Evolutionary conservation across 2,888 invertebrate species (phyloP), one percentile per base, ranked within the genome.

Genomic region (Cataglyphis livida): DNA sequence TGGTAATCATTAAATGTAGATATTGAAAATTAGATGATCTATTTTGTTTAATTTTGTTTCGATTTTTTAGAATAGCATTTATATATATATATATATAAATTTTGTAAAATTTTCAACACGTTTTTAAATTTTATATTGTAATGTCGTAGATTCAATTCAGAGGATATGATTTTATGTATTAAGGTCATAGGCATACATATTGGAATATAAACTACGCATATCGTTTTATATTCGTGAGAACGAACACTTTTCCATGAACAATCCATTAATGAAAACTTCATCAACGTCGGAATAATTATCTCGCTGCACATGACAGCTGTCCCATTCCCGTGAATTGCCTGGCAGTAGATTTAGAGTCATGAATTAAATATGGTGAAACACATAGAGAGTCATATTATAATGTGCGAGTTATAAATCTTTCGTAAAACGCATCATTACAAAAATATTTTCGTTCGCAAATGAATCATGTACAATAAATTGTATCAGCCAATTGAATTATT

Each of bases 231-330:
- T 88, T 88, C 84, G 81, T 81, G 70, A 78, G 18, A 73, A 21
- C 73, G 44, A 48, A n/a, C 81, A 78, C 32, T 74, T 70, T 66
- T 79, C 82, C 75, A 41, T 70, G 68, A 66, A 81, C 82, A 82
- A 81, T 83, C 82, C 81, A 85, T 87, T 87, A 84, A 79, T 74
- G 83, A 87, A 89, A 90, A 89, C 87, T 90, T 85, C 83, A 88
- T 89, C 88, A 89, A 85, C 83, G 84, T 84, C 83, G 82, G 79
- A 76, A 90, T 89, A 89, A 89, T 89, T 83, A 84, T 70, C 66
- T 87, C 82, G 64, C 81, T 83, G 83, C 71, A 59, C 70, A 57
- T 82, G 89, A 88, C 90, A 87, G 90, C 85, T 90, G 84, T 90
- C 84, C 87, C 78, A 89, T 89, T 88, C 88, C 84, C 84, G 81